Evolutionary conservation across 2,888 invertebrate genomes (phyloP).

Genomic region (Drosophila limbata): DNA sequence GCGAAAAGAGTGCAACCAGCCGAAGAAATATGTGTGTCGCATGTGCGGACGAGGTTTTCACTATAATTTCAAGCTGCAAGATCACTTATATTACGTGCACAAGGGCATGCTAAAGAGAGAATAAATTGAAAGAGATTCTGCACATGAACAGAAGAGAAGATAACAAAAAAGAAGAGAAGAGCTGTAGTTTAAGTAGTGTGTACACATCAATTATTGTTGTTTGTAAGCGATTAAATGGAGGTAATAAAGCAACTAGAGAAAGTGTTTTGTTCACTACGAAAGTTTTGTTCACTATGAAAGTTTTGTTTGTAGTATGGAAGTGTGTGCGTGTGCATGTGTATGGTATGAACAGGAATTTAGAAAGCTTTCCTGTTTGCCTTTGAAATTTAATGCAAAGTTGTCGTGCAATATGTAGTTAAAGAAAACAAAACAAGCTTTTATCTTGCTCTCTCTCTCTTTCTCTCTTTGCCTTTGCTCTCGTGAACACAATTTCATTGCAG

Average conservation of each 20-base stretch:
- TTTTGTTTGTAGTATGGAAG: constrained; percentile 3
- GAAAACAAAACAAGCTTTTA: constrained; percentile 40
- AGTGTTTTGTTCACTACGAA: constrained; percentile 2
- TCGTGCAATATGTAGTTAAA: constrained; percentile 23
- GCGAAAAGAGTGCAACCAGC: constrained; percentile 84
- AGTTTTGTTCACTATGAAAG: constrained; percentile 1
- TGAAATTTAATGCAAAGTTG: constrained; percentile 19
- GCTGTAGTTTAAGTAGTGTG: constrained; percentile 18
- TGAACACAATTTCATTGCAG: constrained; percentile 61
- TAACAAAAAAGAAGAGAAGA: background rate
- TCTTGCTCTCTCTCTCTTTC: constrained; percentile 46
- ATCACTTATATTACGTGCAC: constrained; percentile 81
- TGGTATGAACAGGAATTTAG: constrained; percentile 3
- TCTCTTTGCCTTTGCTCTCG: constrained; percentile 47
- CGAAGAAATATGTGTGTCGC: constrained; percentile 82
- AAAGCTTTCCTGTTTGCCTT: constrained; percentile 17
- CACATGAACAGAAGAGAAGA: constrained; percentile 6
- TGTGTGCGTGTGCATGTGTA: background rate
- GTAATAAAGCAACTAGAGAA: constrained; percentile 19
- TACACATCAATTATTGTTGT: constrained; percentile 15
- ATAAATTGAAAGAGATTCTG: constrained; percentile 4
- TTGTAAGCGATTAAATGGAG: constrained; percentile 10
- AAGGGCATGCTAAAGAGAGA: constrained; percentile 63
- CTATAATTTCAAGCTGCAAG: constrained; percentile 83
- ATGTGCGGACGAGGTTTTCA: constrained; percentile 84